These are phyloP conservation scores for Campoplex nolae DNA, from an alignment of 2,888 invertebrate species.

Conservation along the genomic window DNA sequence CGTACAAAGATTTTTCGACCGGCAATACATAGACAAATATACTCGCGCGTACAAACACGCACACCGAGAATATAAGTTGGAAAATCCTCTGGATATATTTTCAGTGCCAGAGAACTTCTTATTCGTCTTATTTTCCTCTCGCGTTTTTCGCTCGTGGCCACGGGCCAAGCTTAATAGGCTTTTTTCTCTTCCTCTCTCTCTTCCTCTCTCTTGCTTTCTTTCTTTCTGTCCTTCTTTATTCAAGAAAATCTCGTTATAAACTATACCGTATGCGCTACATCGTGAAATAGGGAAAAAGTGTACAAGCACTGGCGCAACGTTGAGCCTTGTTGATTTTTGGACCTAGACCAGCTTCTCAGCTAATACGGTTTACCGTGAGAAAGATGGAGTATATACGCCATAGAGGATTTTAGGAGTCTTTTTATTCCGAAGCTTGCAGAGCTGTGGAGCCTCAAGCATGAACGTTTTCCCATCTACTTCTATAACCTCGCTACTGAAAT, in stretches of 20 bases:
- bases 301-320: conserved; percentile 39
- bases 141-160: conserved; percentile 59
- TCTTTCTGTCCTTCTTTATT: conserved; percentile 67
- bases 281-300: conserved; percentile 38
- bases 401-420: conserved; percentile 38
- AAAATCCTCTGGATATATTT: conserved; percentile 24
- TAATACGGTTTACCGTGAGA: conserved; percentile 74
- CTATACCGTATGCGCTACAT: conserved; percentile 7
- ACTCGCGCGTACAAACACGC: not conserved
- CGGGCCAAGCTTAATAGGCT: conserved; percentile 77
- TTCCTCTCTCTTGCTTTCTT: not conserved
- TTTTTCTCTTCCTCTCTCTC: not conserved
- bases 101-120: conserved; percentile 40
- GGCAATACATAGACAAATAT: not conserved
- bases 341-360: conserved; percentile 66
- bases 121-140: conserved; percentile 44
- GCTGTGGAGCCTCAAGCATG: not conserved
- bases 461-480: conserved; percentile 28
- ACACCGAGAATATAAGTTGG: conserved; percentile 23
- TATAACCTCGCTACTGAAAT: conserved; percentile 68
- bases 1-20: conserved; percentile 17
- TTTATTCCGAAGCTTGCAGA: conserved; percentile 24
- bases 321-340: conserved; percentile 68
- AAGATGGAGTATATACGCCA: conserved; percentile 30
- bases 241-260: conserved; percentile 72